Evolutionary conservation across 2,888 invertebrate species (phyloP), one percentile per base, ranked within the genome.

Genomic region (Pheosia gnoma): DNA sequence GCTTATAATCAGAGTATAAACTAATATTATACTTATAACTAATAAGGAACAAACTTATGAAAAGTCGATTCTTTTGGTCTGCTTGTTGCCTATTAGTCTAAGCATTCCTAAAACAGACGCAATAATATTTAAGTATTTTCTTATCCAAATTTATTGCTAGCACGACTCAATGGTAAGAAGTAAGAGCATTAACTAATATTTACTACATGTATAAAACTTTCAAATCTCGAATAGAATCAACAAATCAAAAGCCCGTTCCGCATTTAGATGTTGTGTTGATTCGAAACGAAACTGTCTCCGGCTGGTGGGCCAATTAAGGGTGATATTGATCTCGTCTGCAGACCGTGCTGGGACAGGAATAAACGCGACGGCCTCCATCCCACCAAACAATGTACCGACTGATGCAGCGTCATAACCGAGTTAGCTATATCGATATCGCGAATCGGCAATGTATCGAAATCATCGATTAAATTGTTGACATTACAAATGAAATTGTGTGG

Each of bases 311-410:
- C 63, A 64, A 64, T 64, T 64, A 64, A 59, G 58, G 52, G 13
- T 58, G 58, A 58, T 60, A 64, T 60, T 60, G 63, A 64, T 60
- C 55, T 51, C 53, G 63, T 64, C 59, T 57, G 58, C 56, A 41
- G 25, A 0, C 13, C 38, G 9, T 39, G 55, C 55, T 55, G 39
- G 39, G 10, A 39, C 53, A 10, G 55, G 37, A 55, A 55, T 55
- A 55, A 55, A 55, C 55, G 39, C 55, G n/a, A 13, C 39, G 3
- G 13, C 5, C 55, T 13, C 7, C 38, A 39, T 4, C 39, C 55
- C 39, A 39, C 39, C 55, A 39, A 6, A 39, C 38, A 55, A 38
- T 39, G 39, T n/a, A 39, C 7, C 55, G 39, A 39, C 39, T 55
- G 55, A 39, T 37, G 39, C 5, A 38, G 7, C 55, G 39, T 55